Evolutionary conservation across 2,797 vertebrate genomes (phyloP).

Genomic region (Merluccius polli): DNA sequence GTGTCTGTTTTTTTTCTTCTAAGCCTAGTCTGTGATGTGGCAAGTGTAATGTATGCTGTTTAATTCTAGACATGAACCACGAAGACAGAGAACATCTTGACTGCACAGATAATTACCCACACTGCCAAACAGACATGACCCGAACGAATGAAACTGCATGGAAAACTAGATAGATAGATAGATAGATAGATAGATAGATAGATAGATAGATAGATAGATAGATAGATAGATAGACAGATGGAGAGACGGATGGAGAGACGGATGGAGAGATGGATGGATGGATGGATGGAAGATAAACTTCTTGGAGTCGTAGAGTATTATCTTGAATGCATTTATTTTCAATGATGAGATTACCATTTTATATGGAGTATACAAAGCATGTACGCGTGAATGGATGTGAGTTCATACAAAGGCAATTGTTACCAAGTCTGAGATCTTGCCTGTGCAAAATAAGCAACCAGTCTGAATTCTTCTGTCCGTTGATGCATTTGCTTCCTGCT

Average conservation of each 20-base stretch:
- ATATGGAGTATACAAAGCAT: neutral
- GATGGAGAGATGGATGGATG: neutral
- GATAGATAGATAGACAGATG: neutral
- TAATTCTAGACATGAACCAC: constrained; percentile 59
- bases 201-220: neutral
- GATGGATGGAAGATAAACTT: neutral
- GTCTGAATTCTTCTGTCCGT: constrained; percentile 40
- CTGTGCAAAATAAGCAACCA: constrained; percentile 48
- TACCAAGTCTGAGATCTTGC: constrained; percentile 26
- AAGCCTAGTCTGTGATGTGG: constrained; percentile 34
- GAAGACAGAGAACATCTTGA: constrained; percentile 49
- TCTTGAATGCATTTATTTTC: neutral
- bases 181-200: constrained; percentile 27
- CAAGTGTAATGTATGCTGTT: constrained; percentile 52
- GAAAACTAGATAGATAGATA: constrained; percentile 32
- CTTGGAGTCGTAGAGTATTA: neutral
- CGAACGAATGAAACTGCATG: constrained; percentile 37
- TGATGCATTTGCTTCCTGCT: constrained; percentile 45
- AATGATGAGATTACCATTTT: neutral
- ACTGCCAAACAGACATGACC: constrained; percentile 39
- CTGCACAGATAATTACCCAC: constrained; percentile 55
- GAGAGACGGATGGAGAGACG: neutral
- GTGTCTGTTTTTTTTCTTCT: constrained; percentile 30
- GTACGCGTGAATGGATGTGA: neutral
- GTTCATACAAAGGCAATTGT: constrained; percentile 22